Conservation (phyloP, 2,797 vertebrate genomes). For the Darevskia mixta region DNA sequence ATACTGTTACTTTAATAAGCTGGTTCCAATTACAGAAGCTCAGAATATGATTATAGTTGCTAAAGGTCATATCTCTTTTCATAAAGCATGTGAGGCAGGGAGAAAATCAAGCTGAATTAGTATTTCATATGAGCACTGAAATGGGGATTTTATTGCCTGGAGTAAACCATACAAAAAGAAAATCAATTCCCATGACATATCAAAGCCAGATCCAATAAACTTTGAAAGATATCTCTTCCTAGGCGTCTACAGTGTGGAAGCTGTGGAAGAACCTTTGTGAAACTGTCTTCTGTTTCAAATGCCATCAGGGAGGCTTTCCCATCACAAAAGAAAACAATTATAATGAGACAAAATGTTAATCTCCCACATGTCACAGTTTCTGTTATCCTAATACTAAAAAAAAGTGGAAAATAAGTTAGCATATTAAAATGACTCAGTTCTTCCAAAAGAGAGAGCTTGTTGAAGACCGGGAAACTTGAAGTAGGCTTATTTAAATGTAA, state of each 20-base stretch:
- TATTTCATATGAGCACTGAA: conserved; percentile 21
- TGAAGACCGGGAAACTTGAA: conserved; percentile 54
- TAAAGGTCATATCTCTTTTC: conserved; percentile 42
- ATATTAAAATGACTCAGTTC: conserved; percentile 23
- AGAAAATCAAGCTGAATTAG: conserved; percentile 39
- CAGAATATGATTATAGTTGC: conserved; percentile 42
- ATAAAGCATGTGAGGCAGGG: conserved; percentile 10
- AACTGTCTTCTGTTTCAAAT: neutral
- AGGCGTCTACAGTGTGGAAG: conserved; percentile 28
- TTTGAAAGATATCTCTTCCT: conserved; percentile 31
- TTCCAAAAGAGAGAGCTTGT: conserved; percentile 30
- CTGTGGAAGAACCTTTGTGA: conserved; percentile 33
- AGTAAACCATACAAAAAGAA: neutral
- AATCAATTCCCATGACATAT: conserved; percentile 15
- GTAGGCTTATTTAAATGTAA: conserved; percentile 43
- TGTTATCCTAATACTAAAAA: conserved; percentile 40
- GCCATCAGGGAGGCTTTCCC: neutral
- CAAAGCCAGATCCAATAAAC: conserved; percentile 36
- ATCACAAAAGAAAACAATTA: conserved; percentile 33
- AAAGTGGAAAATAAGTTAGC: neutral
- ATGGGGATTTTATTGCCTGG: conserved; percentile 44
- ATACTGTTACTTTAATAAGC: conserved; percentile 8
- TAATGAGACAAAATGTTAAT: conserved; percentile 54
- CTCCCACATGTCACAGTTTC: conserved; percentile 41
- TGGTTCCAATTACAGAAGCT: conserved; percentile 21